Evolutionary conservation across 2,888 invertebrate genomes (phyloP), one percentile per base, ranked within the genome.

Genomic region (Drosophila mimica): DNA sequence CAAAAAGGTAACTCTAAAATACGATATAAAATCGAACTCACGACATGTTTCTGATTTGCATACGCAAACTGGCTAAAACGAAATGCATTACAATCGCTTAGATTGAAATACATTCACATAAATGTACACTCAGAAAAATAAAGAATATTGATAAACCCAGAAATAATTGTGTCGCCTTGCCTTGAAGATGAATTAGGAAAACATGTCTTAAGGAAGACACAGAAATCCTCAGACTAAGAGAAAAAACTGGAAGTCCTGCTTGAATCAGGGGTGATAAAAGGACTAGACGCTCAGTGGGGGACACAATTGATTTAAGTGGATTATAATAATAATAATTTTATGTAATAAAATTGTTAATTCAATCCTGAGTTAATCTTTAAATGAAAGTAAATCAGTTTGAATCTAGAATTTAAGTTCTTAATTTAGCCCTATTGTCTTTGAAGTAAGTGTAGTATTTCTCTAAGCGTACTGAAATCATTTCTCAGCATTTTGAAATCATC

Each of bases 41-140:
- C 63, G 64, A 66, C 67, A 73, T 64, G 70, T 69, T 79, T 52
- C 25, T 17, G 49, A 84, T 84, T 87, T 84, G 82, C 85, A 84
- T 82, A 82, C 3, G 59, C 69, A 83, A 67, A 81, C 69, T 67
- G 68, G 61, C 67, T 58, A 30, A 48, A 57, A 49, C 61, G 30
- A 76, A 76, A 74, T 70, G 73, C 71, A 84, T 62, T 79, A 79
- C 79, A 88, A 85, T 68, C 74, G 77, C 25, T 34, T 17, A 64
- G 65, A 81, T 75, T 57, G 61, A 49, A 67, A 70, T 49, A 71
- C 53, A 78, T 73, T 72, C 71, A 48, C 75, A 30, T 68, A 70
- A 76, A 49, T 46, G n/a, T 48, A 76, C 64, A 77, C 58, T 58
- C 2, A 15, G 1, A 25, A 25, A 46, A 58, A 58, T 25, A 46